Percentiles rank a stretch among this genome's conserved stretches.
phyloP scores from a whole-genome alignment of 2,797 vertebrate species.

The Alexandromys oeconomus region DNA sequence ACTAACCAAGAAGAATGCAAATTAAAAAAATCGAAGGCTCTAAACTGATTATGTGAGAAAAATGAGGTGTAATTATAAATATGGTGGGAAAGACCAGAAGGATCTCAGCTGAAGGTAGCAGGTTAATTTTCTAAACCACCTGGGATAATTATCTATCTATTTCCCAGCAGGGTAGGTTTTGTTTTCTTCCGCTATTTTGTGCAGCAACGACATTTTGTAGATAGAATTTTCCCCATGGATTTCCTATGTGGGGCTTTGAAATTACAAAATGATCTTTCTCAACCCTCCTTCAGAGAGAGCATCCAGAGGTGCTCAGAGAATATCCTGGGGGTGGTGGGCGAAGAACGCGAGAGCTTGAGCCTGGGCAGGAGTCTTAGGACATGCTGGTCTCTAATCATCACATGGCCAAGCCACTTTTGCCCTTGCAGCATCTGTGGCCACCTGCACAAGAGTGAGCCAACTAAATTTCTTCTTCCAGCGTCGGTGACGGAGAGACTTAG shows the following conservation, averaged over 20 bases:
- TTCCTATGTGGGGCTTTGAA: conserved; percentile 49
- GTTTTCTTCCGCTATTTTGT: conserved; percentile 53
- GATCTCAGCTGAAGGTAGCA: background rate
- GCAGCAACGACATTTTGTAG: conserved; percentile 23
- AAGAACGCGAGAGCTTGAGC: no score
- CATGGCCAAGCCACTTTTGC: background rate
- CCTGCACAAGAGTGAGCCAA: background rate
- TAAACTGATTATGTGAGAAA: conserved; percentile 34
- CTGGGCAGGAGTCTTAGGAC: background rate
- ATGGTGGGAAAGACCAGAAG: background rate
- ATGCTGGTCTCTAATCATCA: background rate
- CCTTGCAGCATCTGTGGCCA: background rate
- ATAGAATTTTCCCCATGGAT: conserved; percentile 15
- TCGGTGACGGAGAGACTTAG: background rate
- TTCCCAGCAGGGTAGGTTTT: background rate
- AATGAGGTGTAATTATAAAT: conserved; percentile 47
- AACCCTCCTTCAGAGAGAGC: background rate
- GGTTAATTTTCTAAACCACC: conserved; percentile 44
- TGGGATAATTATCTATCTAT: conserved; percentile 33
- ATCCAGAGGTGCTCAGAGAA: no score
- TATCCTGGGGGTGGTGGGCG: no score
- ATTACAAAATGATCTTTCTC: background rate
- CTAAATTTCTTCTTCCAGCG: background rate
- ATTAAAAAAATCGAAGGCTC: background rate
- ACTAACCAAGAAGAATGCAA: conserved; percentile 16